These are phyloP conservation scores for Todiramphus chloris DNA, from an alignment of 2,113 vertebrate genomes.

Conservation along the genomic window DNA sequence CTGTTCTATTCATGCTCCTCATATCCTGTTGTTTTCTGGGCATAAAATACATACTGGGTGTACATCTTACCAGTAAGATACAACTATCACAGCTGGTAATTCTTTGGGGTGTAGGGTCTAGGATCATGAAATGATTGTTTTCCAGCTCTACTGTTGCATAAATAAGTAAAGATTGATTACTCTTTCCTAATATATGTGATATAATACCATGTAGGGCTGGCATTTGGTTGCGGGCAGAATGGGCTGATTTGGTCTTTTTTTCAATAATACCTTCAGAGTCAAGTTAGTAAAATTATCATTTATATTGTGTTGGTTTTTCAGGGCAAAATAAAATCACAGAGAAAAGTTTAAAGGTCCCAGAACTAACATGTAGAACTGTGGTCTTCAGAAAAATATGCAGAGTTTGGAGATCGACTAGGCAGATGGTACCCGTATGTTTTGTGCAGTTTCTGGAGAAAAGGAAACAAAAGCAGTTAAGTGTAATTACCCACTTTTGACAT, in stretches of 20 bases:
- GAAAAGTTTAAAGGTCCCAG: neutral
- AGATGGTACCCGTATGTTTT: neutral
- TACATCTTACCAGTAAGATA: neutral
- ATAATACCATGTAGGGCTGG: too few species aligned
- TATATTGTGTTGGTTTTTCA: neutral
- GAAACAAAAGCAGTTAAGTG: neutral
- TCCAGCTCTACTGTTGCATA: neutral
- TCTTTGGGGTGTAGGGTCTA: neutral
- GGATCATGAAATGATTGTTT: neutral
- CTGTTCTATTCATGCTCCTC: neutral
- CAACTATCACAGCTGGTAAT: neutral
- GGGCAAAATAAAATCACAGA: neutral
- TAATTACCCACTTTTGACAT: neutral
- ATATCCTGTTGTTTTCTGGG: neutral
- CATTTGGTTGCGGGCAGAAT: too few species aligned
- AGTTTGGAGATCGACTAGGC: neutral
- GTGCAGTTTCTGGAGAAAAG: neutral
- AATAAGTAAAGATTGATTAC: neutral
- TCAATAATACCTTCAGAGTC: neutral
- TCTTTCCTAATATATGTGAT: neutral
- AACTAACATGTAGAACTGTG: neutral
- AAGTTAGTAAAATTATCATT: neutral
- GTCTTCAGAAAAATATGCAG: neutral
- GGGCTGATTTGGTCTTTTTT: neutral
- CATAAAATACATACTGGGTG: neutral